Evolutionary conservation across 1,140 invertebrate genomes (phyloP), one percentile per base, ranked within the genome.

Genomic region (Zaprionus lachaisei): DNA sequence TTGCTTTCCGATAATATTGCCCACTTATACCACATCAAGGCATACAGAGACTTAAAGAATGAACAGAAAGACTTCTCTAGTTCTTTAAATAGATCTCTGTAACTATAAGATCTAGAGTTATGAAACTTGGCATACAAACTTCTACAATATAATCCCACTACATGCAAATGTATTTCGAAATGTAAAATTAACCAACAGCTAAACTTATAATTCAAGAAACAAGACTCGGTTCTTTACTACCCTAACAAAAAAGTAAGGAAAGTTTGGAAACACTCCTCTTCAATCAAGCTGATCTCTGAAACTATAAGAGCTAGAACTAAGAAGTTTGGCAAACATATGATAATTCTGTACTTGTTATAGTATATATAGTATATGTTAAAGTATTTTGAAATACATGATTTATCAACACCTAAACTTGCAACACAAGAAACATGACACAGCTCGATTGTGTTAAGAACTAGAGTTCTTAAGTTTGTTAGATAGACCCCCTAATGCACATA

Each of bases 261-360:
- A 49, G 44, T 26, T 5, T 5, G 26, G 5, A 26, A 26, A 20
- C 17, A 9, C 2, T 12, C 2, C 9, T 22, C 15, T 49, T 49
- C 20, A 20, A 20, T 20, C 20, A 20, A 20, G 20, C 20, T 20
- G 20, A 49, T 49, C 47, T 12, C 47, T 14, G 20, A 4, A 11
- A 14, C 20, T 51, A 22, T 5, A 24, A 5, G 20, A 12, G 20
- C 4, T 24, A 24, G 12, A 14, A 20, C 4, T 51, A 5, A 24
- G 20, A 51, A 51, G 5, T 51, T 22, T 51, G 1, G 11, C 1
- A 51, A 5, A 51, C 3, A 12, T 7, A 22, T n/a, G n/a, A n/a
- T n/a, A n/a, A 4, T 22, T 0, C 2, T 51, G 0, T 1, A 51
- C 0, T 11, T 0, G 0, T 7, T 41, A 41, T 41, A 6, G 4